Conservation (phyloP, 2,113 vertebrate genomes). For the Entosphenus tridentatus region DNA sequence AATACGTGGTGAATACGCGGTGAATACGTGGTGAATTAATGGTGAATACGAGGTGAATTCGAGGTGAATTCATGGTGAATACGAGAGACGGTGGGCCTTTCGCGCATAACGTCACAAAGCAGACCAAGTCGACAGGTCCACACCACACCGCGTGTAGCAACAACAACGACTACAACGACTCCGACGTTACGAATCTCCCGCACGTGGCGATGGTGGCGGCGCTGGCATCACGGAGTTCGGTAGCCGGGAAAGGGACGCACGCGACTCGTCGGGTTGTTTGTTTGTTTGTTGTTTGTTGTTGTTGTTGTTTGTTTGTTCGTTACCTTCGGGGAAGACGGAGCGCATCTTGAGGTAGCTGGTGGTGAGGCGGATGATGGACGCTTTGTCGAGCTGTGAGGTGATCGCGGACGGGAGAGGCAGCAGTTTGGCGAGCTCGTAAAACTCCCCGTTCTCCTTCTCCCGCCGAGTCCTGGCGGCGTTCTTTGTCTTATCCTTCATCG, state of each 20-base stretch:
- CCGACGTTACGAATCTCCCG: neutral
- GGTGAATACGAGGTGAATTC: too few relatives aligned
- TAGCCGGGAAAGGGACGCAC: neutral
- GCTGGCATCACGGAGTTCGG: neutral
- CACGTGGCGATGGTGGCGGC: neutral
- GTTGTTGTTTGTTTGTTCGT: conserved; percentile 14
- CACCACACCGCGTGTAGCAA: neutral
- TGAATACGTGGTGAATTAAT: too few relatives aligned
- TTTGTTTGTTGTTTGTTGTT: neutral
- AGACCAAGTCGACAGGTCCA: too few relatives aligned
- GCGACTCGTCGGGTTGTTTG: neutral
- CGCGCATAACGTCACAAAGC: too few relatives aligned
- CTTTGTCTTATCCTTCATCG: conserved; percentile 98
- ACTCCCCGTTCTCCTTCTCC: conserved; percentile 96
- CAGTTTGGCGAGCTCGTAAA: conserved; percentile 93
- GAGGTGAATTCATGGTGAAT: too few relatives aligned
- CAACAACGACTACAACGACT: neutral
- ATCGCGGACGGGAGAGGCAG: conserved; percentile 87
- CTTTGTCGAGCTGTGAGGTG: conserved; percentile 96
- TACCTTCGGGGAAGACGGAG: conserved; percentile 86
- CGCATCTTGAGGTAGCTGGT: conserved; percentile 97
- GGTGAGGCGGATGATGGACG: conserved; percentile 89
- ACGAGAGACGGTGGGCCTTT: too few relatives aligned
- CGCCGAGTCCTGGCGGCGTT: conserved; percentile 90
- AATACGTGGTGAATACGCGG: too few relatives aligned